These are phyloP conservation scores for Onchidella celtica DNA, from an alignment of 2,888 invertebrate genomes.

Conservation along the genomic window DNA sequence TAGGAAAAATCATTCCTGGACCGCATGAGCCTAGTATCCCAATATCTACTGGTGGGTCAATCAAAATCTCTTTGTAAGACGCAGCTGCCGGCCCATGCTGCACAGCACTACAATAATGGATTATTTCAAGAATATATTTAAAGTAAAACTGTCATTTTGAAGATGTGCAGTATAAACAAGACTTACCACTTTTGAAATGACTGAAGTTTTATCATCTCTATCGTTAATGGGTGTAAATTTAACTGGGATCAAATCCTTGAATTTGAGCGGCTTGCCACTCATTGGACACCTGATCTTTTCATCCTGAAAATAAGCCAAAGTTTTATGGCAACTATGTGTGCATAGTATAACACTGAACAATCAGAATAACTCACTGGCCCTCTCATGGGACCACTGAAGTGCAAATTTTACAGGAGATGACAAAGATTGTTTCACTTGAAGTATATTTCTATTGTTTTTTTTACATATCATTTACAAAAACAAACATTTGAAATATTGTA, in stretches of 20 bases:
- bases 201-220: conserved; percentile 90
- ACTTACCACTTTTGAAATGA: conserved; percentile 89
- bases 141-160: not conserved
- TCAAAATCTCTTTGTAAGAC: too few species aligned
- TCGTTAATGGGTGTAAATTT: conserved; percentile 95
- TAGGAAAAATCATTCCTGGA: too few species aligned
- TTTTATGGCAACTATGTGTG: too few species aligned
- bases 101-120: not conserved
- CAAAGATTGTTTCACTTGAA: too few species aligned
- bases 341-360: not conserved
- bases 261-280: conserved; percentile 90
- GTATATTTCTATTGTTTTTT: too few species aligned
- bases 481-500: too few species aligned
- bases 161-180: not conserved
- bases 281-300: conserved; percentile 91
- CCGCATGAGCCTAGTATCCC: too few species aligned
- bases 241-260: conserved; percentile 95
- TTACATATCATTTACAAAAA: too few species aligned
- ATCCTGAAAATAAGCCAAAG: conserved; percentile 83
- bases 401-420: not conserved
- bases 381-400: too few species aligned
- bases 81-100: not conserved
- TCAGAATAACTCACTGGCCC: too few species aligned
- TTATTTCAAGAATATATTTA: not conserved
- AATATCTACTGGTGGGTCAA: too few species aligned